A percentile compares a stretch with the other conserved stretches of the same genome.
These are phyloP conservation scores for Sthenelais limicola DNA, from an alignment of 2,888 invertebrate genomes.

Conservation along the genomic window DNA sequence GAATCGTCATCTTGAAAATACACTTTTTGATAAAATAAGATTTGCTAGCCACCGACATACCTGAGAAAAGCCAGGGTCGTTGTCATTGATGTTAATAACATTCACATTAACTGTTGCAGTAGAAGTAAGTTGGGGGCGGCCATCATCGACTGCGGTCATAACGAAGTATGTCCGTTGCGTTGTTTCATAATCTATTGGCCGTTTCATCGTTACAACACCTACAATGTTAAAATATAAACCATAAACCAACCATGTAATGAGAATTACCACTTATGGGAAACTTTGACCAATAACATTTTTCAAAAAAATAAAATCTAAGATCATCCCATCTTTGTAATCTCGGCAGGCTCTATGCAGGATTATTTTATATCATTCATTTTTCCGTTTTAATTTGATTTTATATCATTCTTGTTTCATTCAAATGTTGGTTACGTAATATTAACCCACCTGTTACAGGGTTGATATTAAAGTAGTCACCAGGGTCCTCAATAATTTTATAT, in stretches of 20 bases:
- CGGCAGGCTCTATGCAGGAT: no score
- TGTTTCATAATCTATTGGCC: constrained; percentile 88
- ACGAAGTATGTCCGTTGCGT: constrained; percentile 84
- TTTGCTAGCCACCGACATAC: no score
- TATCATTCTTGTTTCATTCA: no score
- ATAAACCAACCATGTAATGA: constrained; percentile 10
- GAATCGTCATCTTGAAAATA: no score
- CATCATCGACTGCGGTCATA: constrained; percentile 87
- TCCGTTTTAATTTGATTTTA: no score
- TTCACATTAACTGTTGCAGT: constrained; percentile 84
- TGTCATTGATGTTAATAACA: constrained; percentile 89
- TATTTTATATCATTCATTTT: no score
- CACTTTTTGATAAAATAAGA: no score
- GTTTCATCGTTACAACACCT: constrained; percentile 84
- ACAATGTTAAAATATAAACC: no score
- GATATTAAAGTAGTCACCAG: constrained; percentile 52
- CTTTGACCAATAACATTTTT: no score
- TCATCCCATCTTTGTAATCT: no score
- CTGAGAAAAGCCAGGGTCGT: constrained; percentile 82
- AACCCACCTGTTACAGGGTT: constrained; percentile 48
- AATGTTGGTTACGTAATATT: no score
- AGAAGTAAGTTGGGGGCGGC: constrained; percentile 86
- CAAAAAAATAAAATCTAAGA: not conserved
- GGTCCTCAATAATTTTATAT: constrained; percentile 55
- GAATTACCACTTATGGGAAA: no score